Evolutionary conservation across 1,140 invertebrate species (phyloP).

Genomic region (Dendroctonus valens): DNA sequence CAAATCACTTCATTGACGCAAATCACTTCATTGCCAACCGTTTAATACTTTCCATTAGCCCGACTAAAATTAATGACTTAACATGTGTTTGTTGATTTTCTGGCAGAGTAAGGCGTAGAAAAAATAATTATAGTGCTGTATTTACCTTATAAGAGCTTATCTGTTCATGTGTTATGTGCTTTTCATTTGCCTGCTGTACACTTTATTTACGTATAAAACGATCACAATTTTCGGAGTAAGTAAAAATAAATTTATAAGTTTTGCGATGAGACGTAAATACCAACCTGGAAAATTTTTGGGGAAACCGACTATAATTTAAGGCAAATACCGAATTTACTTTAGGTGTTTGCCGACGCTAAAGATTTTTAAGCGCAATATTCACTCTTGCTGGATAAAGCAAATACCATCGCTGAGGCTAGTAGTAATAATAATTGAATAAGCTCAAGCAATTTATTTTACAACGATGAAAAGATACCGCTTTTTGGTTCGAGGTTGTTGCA

Average conservation of each 20-base stretch:
- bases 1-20: neutral
- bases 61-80: no score
- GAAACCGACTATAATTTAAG: constrained; percentile 19
- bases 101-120: no score
- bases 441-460: constrained; percentile 5
- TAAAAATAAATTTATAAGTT: constrained; percentile 19
- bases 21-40: neutral
- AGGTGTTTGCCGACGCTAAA: neutral
- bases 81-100: no score
- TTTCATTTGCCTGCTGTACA: constrained; percentile 7
- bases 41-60: no score
- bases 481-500: no score
- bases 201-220: constrained; percentile 9
- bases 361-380: constrained; percentile 12
- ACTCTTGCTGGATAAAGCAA: constrained; percentile 11
- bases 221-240: neutral
- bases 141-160: no score
- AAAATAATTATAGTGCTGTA: no score
- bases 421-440: constrained; percentile 2
- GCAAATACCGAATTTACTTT: constrained; percentile 20
- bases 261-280: constrained; percentile 13
- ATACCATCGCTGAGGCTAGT: neutral
- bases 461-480: neutral
- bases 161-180: no score
- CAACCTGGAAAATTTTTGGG: constrained; percentile 15